phyloP scores from a whole-genome alignment of 2,797 vertebrate species.

The Danio jaintianensis region DNA sequence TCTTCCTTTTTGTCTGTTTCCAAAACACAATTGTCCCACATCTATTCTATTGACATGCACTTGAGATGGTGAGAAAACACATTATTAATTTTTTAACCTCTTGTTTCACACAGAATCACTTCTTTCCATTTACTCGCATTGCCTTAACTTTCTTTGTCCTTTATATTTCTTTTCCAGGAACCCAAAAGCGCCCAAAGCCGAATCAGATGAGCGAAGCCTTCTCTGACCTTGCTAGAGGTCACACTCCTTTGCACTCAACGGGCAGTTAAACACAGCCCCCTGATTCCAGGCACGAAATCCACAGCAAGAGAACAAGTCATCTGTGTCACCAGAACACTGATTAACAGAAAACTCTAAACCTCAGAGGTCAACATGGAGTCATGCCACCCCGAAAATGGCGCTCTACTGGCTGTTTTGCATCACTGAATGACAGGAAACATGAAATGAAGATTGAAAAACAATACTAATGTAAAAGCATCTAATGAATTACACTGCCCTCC shows the following conservation, averaged over 20 bases:
- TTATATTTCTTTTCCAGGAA: conserved; percentile 61
- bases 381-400: conserved; percentile 17
- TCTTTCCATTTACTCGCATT: conserved; percentile 61
- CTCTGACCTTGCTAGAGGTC: conserved; percentile 82
- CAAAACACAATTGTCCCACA: not conserved
- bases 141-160: conserved; percentile 52
- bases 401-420: conserved; percentile 10
- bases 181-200: conserved; percentile 65
- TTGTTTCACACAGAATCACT: conserved; percentile 14
- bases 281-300: conserved; percentile 86
- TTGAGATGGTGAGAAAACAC: not conserved
- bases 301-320: conserved; percentile 84
- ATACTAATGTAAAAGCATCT: not conserved
- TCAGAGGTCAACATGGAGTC: conserved; percentile 85
- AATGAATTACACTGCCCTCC: not conserved
- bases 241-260: conserved; percentile 66
- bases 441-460: not conserved
- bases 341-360: conserved; percentile 88
- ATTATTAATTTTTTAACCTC: not conserved
- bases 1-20: not conserved
- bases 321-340: conserved; percentile 86
- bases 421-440: not conserved
- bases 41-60: not conserved
- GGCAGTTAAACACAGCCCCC: conserved; percentile 82
- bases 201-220: conserved; percentile 68